Evolutionary conservation across 1,140 invertebrate genomes (phyloP).

Genomic region (Diachasmimorpha longicaudata): DNA sequence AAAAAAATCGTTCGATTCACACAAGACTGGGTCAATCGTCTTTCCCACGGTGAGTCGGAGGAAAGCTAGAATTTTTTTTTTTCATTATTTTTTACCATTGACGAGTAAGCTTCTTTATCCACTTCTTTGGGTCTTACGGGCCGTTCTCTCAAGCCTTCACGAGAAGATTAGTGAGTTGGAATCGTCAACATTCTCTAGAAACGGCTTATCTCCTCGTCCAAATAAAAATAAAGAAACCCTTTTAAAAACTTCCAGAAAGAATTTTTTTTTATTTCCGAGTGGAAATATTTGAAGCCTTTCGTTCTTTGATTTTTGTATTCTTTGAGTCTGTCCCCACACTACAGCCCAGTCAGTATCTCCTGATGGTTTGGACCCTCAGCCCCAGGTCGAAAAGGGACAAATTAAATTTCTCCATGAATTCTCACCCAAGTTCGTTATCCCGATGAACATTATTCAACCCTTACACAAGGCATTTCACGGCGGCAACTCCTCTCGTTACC

Average conservation of each 20-base stretch:
- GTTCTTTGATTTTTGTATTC: too few relatives aligned
- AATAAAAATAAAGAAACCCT: not conserved
- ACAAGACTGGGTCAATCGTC: slow-evolving; percentile 31
- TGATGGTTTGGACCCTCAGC: too few relatives aligned
- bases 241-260: not conserved
- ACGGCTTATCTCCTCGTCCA: not conserved
- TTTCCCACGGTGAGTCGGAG: not conserved
- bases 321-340: too few relatives aligned
- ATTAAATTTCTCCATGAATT: not conserved
- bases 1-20: slow-evolving; percentile 39
- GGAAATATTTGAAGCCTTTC: too few relatives aligned
- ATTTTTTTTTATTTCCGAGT: too few relatives aligned
- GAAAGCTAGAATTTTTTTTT: slow-evolving; percentile 2
- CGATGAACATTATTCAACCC: not conserved
- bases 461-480: not conserved
- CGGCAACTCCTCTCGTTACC: not conserved
- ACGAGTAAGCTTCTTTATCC: slow-evolving; percentile 10
- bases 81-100: slow-evolving; percentile 18
- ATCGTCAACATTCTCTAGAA: slow-evolving; percentile 9
- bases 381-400: too few relatives aligned
- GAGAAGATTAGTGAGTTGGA: slow-evolving; percentile 13
- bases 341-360: too few relatives aligned
- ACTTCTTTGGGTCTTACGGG: not conserved
- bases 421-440: not conserved
- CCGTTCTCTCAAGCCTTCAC: not conserved